A percentile compares a stretch with the other conserved stretches of the same genome.
phyloP scores from a whole-genome alignment of 2,888 invertebrate genomes.

The Latrodectus elegans region DNA sequence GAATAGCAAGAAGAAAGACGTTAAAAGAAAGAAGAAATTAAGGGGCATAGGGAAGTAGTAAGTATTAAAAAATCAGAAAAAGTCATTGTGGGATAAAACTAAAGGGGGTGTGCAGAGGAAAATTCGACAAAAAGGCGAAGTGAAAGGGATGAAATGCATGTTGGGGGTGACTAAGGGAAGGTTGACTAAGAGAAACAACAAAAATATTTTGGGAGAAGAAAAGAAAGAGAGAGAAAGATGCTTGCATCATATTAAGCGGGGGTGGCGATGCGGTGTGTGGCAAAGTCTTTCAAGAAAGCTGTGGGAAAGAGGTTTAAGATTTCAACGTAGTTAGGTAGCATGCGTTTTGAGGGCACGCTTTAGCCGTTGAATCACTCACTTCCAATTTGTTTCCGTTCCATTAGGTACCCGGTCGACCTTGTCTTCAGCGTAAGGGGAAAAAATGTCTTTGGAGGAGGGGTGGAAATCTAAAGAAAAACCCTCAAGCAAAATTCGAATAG shows the following conservation, averaged over 20 bases:
- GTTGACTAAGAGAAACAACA: constrained; percentile 38
- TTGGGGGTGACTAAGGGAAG: not conserved
- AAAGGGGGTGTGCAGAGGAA: not conserved
- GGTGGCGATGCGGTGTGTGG: constrained; percentile 56
- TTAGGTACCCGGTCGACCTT: constrained; percentile 66
- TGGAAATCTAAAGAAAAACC: constrained; percentile 36
- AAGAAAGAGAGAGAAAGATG: constrained; percentile 17
- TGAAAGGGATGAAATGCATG: not conserved
- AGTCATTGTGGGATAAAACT: not conserved
- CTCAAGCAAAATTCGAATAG: constrained; percentile 65
- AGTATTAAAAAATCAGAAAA: not conserved
- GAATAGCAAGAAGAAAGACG: not conserved
- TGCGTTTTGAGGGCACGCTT: constrained; percentile 57
- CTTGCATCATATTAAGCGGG: constrained; percentile 66
- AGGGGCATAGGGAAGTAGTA: not conserved
- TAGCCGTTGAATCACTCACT: constrained; percentile 60
- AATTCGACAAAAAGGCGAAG: not conserved
- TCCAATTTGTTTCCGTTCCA: constrained; percentile 69
- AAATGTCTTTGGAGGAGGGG: constrained; percentile 3
- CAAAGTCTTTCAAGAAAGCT: constrained; percentile 55
- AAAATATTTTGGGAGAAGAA: constrained; percentile 17
- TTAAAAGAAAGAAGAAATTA: constrained; percentile 7
- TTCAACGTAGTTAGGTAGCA: constrained; percentile 67
- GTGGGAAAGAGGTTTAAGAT: constrained; percentile 66
- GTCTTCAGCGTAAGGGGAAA: constrained; percentile 36